Base-by-base conservation (phyloP, 1,140 invertebrate species). In the Thereuonema tuberculata region DNA sequence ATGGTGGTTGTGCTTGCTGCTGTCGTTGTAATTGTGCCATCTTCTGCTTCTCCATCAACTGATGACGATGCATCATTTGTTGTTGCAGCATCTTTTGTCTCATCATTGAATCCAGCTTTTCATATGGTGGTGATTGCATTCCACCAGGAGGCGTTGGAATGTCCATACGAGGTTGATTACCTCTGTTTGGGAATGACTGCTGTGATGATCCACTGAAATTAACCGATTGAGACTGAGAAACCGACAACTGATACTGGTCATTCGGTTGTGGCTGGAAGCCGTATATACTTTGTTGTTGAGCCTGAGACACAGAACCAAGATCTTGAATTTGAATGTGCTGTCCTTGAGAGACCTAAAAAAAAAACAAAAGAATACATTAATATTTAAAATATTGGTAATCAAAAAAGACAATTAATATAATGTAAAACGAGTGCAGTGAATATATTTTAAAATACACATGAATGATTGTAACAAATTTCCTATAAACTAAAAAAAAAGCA, bases 221-320 rank as follows among this genome's bases (percentile, higher is more conserved):
- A 66, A 91, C 86, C 58, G 84, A 86, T 72, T 87, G 85, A 50
- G 84, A 84, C 73, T 87, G 85, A 2, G 84, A 84, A 62, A 87
- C 80, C 20, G 83, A 82, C 25, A 60, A 56, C 14, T 43, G 60
- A 54, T 54, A 63, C 59, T 74, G 76, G 68, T 84, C 59, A 24
- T 58, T 49, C 83, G 12, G 80, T 78, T 61, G 84, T 83, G 63
- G 77, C 78, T 55, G 53, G 21, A 17, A n/a, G n/a, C 57, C 24
- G 37, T 37, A 50, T 28, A 58, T 46, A 2, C 74, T 55, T 75
- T 47, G 68, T 58, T 71, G 71, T 43, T 66, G 67, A 20, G 63
- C 53, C 52, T 63, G 63, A 27, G 61, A 65, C 65, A 66, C 62
- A 57, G 60, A 21, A 17, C 3, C 14, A 14, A 55, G 25, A 3